These are phyloP conservation scores for Pandion haliaetus DNA, from an alignment of 2,113 vertebrate genomes.

Conservation along the genomic window DNA sequence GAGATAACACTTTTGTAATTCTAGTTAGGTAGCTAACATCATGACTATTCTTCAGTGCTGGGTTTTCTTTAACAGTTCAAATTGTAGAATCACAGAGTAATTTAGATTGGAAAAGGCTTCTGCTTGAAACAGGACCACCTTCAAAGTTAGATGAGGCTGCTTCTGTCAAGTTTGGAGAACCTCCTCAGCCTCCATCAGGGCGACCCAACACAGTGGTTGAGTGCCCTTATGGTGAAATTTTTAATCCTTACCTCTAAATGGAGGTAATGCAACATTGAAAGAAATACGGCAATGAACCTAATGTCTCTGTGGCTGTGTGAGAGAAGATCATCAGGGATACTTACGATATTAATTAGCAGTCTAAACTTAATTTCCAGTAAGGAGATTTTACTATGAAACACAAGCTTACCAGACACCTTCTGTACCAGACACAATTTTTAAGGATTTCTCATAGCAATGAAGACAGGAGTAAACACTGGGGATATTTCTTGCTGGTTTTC, in stretches of 20 bases:
- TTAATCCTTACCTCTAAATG: background rate
- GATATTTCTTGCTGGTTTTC: background rate
- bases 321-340: background rate
- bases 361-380: background rate
- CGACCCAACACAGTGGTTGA: background rate
- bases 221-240: fast-evolving
- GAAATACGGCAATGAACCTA: background rate
- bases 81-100: background rate
- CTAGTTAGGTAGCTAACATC: background rate
- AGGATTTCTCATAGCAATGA: background rate
- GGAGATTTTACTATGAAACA: background rate
- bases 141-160: background rate
- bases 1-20: background rate
- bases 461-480: background rate
- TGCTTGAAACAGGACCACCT: background rate
- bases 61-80: background rate
- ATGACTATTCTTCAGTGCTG: background rate
- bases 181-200: background rate
- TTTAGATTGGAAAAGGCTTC: background rate
- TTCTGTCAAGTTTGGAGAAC: background rate
- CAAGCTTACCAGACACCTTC: background rate
- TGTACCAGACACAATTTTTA: background rate
- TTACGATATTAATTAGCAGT: background rate
- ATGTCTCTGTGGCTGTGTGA: background rate
- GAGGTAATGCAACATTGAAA: fast-evolving